Conservation (phyloP, 2,113 vertebrate species). For the Pontoporia blainvillei region DNA sequence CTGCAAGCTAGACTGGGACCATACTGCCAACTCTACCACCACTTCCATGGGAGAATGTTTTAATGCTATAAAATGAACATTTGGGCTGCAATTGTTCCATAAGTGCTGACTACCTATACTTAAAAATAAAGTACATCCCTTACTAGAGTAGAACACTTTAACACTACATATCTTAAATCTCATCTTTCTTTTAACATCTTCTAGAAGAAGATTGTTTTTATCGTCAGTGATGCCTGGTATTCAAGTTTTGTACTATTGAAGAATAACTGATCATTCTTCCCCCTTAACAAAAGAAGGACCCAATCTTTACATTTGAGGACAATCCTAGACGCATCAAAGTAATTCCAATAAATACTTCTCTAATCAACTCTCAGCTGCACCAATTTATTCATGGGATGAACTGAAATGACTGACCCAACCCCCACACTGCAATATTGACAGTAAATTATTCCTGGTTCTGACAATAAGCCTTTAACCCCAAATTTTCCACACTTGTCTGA, state of each 20-base stretch:
- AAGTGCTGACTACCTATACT: background rate
- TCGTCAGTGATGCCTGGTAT: background rate
- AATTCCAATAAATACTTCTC: background rate
- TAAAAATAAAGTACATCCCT: background rate
- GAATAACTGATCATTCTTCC: background rate
- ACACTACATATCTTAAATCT: background rate
- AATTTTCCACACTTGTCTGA: background rate
- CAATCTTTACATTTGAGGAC: background rate
- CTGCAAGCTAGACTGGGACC: background rate
- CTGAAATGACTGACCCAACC: background rate
- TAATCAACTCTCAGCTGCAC: background rate
- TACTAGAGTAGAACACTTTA: background rate
- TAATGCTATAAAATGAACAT: slow-evolving; percentile 2
- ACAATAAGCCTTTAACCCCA: background rate
- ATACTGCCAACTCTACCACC: background rate
- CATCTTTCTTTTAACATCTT: background rate
- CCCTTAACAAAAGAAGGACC: background rate
- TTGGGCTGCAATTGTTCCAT: background rate
- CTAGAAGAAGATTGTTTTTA: background rate
- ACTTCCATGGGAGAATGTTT: background rate
- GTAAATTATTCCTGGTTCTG: background rate
- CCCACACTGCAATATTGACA: background rate
- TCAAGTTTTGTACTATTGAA: background rate
- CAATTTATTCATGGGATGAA: background rate
- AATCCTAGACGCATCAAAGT: background rate